These are phyloP conservation scores for Cosmia pyralina DNA, from an alignment of 2,888 invertebrate species.

Conservation along the genomic window DNA sequence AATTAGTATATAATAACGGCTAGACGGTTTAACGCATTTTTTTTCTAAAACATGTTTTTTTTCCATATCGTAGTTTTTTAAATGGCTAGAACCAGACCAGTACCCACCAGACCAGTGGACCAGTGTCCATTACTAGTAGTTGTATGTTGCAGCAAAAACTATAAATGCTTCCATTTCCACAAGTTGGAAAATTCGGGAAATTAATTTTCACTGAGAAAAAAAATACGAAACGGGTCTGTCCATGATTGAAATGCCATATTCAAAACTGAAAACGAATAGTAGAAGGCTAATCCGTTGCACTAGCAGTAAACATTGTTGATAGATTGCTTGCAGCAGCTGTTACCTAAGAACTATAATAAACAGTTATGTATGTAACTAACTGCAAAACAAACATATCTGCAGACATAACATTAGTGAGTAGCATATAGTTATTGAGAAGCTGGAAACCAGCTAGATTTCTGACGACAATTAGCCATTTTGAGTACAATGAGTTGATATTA, in stretches of 20 bases:
- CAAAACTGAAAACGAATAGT: neutral
- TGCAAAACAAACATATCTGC: slow-evolving; percentile 14
- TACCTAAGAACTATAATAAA: slow-evolving; percentile 2
- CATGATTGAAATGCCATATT: neutral
- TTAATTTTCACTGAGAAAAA: neutral
- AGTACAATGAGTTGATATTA: neutral
- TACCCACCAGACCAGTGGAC: too few relatives aligned
- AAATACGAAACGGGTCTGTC: too few relatives aligned
- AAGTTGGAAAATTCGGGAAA: neutral
- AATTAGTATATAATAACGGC: too few relatives aligned
- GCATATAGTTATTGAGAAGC: neutral
- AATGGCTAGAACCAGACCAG: too few relatives aligned
- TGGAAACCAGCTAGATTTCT: neutral
- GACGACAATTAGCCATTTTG: neutral
- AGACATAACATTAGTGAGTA: slow-evolving; percentile 20
- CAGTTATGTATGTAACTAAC: slow-evolving; percentile 23
- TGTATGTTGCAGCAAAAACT: neutral
- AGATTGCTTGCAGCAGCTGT: slow-evolving; percentile 6
- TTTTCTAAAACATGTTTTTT: neutral
- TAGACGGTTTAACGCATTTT: neutral
- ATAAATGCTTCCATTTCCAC: neutral
- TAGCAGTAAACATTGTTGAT: slow-evolving; percentile 13
- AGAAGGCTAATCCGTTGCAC: neutral
- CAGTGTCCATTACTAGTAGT: too few relatives aligned
- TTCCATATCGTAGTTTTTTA: neutral